Conservation (phyloP, 2,888 invertebrate species). For the Mystacides longicornis region DNA sequence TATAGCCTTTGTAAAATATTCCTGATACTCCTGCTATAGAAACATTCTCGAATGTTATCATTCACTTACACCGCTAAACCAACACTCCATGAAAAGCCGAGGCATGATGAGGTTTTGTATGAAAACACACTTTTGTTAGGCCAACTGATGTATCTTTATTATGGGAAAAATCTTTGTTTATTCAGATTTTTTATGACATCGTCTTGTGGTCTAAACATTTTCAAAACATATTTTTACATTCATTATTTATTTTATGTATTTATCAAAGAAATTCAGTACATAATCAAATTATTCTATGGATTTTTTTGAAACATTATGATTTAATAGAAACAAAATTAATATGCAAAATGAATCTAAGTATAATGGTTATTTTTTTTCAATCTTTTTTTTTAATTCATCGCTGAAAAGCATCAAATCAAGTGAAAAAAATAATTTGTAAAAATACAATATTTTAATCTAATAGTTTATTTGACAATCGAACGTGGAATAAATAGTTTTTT, state of each 20-base stretch:
- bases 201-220: not conserved
- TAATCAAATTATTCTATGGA: conserved; percentile 14
- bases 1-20: no score
- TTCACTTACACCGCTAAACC: not conserved
- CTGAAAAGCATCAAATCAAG: no score
- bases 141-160: conserved; percentile 26
- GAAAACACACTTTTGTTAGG: conserved; percentile 14
- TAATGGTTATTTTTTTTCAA: no score
- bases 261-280: conserved; percentile 22
- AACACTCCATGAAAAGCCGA: not conserved
- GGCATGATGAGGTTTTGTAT: not conserved
- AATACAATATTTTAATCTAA: no score
- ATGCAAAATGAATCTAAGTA: no score
- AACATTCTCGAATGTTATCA: not conserved
- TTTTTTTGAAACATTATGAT: no score
- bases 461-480: conserved; percentile 12
- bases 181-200: conserved; percentile 13
- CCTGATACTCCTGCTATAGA: no score
- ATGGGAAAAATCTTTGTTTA: conserved; percentile 2
- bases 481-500: conserved; percentile 3
- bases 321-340: no score
- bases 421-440: no score
- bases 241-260: not conserved
- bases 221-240: not conserved
- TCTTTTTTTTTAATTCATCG: no score